Conservation (phyloP, 2,888 invertebrate genomes). For the Agrochola lychnidis region DNA sequence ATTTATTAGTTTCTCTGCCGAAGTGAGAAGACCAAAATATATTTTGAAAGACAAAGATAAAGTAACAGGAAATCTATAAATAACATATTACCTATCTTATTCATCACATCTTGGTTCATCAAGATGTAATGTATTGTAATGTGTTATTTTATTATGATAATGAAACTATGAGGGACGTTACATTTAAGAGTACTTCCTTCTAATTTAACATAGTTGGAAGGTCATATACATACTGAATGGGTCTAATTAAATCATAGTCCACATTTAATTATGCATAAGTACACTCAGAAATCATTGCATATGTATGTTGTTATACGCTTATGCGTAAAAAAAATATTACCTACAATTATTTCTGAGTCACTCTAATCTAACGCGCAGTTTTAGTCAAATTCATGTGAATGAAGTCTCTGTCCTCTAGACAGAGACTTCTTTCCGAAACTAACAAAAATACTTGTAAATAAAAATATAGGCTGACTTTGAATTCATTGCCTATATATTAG, state of each 20-base stretch:
- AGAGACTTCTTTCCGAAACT: not conserved
- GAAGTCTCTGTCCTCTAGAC: too few relatives aligned
- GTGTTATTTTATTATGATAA: slow-evolving; percentile 6
- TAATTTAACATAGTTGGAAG: slow-evolving; percentile 37
- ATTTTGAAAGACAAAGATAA: not conserved
- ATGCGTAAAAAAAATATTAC: not conserved
- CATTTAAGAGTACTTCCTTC: slow-evolving; percentile 31
- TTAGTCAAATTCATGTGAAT: not conserved
- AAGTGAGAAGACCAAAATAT: too few relatives aligned
- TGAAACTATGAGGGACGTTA: slow-evolving; percentile 15
- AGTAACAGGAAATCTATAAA: slow-evolving; percentile 1
- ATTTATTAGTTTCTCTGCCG: too few relatives aligned
- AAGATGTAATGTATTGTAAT: slow-evolving; percentile 13
- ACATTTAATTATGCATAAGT: not conserved
- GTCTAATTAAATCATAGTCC: slow-evolving; percentile 21
- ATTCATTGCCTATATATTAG: not conserved
- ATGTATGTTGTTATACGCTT: not conserved
- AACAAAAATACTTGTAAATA: not conserved
- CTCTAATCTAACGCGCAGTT: not conserved
- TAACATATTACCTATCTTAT: not conserved
- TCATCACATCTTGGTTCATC: slow-evolving; percentile 3
- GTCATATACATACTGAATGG: slow-evolving; percentile 28
- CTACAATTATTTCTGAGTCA: not conserved
- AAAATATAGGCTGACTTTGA: not conserved
- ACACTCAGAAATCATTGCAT: not conserved